phyloP scores from a whole-genome alignment of 2,797 vertebrate genomes.

The Nyctibius grandis region DNA sequence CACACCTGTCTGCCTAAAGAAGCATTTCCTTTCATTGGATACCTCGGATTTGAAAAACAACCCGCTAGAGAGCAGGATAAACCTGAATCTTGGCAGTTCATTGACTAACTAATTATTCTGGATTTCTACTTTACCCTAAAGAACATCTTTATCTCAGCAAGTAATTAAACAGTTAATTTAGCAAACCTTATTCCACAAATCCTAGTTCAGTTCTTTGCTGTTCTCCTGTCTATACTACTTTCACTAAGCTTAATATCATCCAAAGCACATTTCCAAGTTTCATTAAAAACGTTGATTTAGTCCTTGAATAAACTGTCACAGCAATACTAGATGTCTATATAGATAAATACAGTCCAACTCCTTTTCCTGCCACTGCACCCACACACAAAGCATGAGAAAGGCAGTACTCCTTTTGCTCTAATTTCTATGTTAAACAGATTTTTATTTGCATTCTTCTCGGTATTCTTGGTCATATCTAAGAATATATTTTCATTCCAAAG shows the following conservation, averaged over 20 bases:
- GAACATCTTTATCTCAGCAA: background rate
- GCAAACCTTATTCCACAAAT: background rate
- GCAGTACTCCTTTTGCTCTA: background rate
- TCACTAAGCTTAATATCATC: background rate
- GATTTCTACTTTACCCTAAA: background rate
- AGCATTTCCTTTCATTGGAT: background rate
- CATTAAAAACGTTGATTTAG: background rate
- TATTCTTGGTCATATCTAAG: background rate
- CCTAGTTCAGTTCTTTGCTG: background rate
- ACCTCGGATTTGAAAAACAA: background rate
- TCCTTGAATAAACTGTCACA: background rate
- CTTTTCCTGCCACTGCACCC: background rate
- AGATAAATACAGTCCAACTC: background rate
- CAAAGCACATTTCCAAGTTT: background rate
- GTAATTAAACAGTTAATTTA: background rate
- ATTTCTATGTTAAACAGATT: background rate
- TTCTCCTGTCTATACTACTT: background rate
- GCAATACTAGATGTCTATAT: background rate
- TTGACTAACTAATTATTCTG: background rate
- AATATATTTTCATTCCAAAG: conserved; percentile 32
- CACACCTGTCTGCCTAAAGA: background rate
- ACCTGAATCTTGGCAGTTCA: background rate
- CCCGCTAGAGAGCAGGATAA: background rate
- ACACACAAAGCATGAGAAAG: background rate
- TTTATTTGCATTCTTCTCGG: conserved; percentile 30